Conservation (phyloP, 92 coral and sea anemone species). For the Epizoanthus ramosus region DNA sequence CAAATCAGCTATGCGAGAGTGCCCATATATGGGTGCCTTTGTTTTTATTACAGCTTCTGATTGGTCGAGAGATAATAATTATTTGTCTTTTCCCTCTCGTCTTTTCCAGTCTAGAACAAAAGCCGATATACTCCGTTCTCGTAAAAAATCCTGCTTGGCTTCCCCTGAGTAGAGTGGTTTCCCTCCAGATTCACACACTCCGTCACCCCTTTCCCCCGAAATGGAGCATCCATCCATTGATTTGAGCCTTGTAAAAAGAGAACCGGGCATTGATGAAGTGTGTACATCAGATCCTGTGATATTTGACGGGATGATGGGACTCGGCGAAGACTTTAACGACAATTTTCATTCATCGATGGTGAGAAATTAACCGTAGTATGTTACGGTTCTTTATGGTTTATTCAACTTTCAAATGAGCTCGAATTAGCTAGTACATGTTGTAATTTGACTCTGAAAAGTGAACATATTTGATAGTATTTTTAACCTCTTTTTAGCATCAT, state of each 20-base stretch:
- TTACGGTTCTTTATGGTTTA: neutral
- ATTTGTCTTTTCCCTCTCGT: conserved; percentile 52
- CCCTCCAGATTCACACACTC: conserved; percentile 15
- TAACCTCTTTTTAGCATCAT: conserved; percentile 54
- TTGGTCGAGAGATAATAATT: conserved; percentile 60
- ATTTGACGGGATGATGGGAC: conserved; percentile 79
- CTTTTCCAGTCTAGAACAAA: conserved; percentile 71
- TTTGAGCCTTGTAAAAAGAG: conserved; percentile 85
- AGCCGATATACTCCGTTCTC: conserved; percentile 48
- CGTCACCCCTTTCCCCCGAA: conserved; percentile 46
- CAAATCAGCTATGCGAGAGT: conserved; percentile 53
- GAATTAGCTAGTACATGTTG: conserved; percentile 12
- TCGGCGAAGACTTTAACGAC: conserved; percentile 81
- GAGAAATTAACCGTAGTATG: neutral
- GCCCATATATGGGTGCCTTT: conserved; percentile 63
- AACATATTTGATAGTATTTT: neutral
- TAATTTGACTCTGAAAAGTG: neutral
- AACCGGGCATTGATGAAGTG: conserved; percentile 77
- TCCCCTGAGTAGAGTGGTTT: conserved; percentile 32
- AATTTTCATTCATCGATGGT: conserved; percentile 71
- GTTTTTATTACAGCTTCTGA: conserved; percentile 47
- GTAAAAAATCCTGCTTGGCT: conserved; percentile 42
- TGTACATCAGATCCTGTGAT: conserved; percentile 80
- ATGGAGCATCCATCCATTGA: conserved; percentile 80
- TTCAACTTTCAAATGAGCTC: conserved; percentile 21